Evolutionary conservation across 2,797 vertebrate species (phyloP).

Genomic region (Helostoma temminkii): DNA sequence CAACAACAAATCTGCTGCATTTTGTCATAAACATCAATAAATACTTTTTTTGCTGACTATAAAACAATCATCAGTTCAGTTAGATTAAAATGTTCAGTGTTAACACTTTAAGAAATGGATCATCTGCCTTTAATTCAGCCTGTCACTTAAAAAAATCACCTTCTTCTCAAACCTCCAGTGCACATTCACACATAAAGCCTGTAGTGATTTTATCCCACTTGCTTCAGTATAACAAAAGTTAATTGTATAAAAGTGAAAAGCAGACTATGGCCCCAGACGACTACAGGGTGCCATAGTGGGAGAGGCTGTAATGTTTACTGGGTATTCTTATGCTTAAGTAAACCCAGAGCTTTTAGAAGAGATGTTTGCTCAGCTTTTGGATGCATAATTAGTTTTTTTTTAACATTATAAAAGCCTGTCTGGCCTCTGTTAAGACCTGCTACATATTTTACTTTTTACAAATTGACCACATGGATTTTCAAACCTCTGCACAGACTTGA

Average conservation of each 20-base stretch:
- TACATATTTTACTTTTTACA: conserved; percentile 30
- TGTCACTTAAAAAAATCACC: background rate
- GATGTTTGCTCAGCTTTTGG: conserved; percentile 80
- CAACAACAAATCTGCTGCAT: background rate
- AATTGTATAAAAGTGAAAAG: conserved; percentile 53
- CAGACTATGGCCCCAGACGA: conserved; percentile 39
- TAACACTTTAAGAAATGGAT: background rate
- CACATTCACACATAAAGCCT: no score
- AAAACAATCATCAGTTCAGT: background rate
- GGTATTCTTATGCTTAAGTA: conserved; percentile 75
- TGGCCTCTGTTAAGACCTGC: conserved; percentile 29
- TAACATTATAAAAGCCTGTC: conserved; percentile 71
- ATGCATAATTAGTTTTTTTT: conserved; percentile 69
- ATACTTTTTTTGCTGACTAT: background rate
- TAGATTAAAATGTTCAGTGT: background rate
- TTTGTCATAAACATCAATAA: background rate
- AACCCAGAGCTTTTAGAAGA: conserved; percentile 44
- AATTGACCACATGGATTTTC: background rate
- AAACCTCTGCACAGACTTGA: background rate
- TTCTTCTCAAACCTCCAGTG: conserved; percentile 6
- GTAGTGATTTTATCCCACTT: conserved; percentile 13
- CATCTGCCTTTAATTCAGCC: conserved; percentile 1
- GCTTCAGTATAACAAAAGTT: conserved; percentile 58
- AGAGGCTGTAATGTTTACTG: conserved; percentile 68
- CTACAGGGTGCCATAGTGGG: conserved; percentile 42